A percentile compares a stretch with the other conserved stretches of the same genome.
These are phyloP conservation scores for Phaedon cochleariae DNA, from an alignment of 2,888 invertebrate genomes.

Conservation along the genomic window DNA sequence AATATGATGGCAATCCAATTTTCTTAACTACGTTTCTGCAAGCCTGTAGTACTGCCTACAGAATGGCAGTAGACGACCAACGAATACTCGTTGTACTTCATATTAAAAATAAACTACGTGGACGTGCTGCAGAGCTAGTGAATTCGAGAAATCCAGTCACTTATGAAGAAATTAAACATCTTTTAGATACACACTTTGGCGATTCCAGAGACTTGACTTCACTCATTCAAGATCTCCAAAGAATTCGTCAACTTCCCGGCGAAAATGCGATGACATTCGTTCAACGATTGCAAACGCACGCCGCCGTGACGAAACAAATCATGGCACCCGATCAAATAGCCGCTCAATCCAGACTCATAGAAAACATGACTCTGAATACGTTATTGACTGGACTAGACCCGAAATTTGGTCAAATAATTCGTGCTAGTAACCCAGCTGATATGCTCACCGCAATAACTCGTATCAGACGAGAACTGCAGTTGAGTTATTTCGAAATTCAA, in stretches of 20 bases:
- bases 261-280: slow-evolving; percentile 20
- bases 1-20: not conserved
- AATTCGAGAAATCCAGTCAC: slow-evolving; percentile 18
- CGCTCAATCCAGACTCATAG: slow-evolving; percentile 16
- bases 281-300: slow-evolving; percentile 19
- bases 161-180: slow-evolving; percentile 20
- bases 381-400: slow-evolving; percentile 26
- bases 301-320: slow-evolving; percentile 2
- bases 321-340: slow-evolving; percentile 3
- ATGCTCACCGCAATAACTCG: not conserved
- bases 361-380: slow-evolving; percentile 17
- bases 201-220: slow-evolving; percentile 5
- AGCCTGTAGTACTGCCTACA: not conserved
- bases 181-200: slow-evolving; percentile 19
- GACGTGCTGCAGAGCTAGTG: not conserved
- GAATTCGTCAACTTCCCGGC: slow-evolving; percentile 9
- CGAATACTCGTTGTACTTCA: not conserved
- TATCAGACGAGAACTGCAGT: not conserved
- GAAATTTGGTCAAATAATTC: slow-evolving; percentile 19
- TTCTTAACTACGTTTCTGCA: not conserved
- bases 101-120: not conserved
- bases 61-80: not conserved
- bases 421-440: slow-evolving; percentile 7
- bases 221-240: not conserved
- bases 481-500: not conserved